A percentile compares a stretch with the other conserved stretches of the same genome.
phyloP scores from a whole-genome alignment of 2,888 invertebrate species.

The Lycocerus yunnanus region DNA sequence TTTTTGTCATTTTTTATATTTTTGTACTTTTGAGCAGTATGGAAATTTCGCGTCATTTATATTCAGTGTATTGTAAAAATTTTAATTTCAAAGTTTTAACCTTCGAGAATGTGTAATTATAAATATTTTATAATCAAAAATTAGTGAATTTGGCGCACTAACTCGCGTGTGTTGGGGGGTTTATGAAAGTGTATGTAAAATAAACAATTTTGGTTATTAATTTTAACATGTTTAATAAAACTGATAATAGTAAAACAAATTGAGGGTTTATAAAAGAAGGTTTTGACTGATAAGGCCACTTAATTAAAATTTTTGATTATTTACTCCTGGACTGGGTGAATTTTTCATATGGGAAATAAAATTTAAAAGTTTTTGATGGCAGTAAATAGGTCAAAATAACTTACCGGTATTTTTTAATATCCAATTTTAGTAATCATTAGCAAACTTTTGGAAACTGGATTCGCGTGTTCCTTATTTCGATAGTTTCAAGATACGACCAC shows the following conservation, averaged over 20 bases:
- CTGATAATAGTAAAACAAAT: neutral
- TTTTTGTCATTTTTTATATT: neutral
- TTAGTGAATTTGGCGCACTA: neutral
- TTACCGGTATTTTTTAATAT: conserved; percentile 9
- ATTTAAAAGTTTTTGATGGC: neutral
- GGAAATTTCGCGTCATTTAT: neutral
- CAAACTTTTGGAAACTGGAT: conserved; percentile 24
- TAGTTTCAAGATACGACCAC: conserved; percentile 22
- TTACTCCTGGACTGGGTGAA: neutral
- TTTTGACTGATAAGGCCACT: neutral
- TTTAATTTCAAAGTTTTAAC: neutral
- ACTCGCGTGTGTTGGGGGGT: neutral
- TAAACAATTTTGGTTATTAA: neutral
- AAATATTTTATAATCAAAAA: neutral
- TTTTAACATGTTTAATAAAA: neutral
- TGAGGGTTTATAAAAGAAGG: too few relatives aligned
- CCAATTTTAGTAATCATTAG: conserved; percentile 10
- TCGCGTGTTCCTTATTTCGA: conserved; percentile 15
- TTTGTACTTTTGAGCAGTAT: neutral
- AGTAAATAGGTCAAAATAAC: neutral
- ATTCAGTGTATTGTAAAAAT: neutral
- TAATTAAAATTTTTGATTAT: neutral
- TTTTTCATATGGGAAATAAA: neutral
- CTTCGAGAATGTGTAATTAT: neutral
- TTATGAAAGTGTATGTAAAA: neutral